Evolutionary conservation across 2,113 vertebrate species (phyloP), one percentile per base, ranked within the genome.

Genomic region (Amphiprion ocellaris): DNA sequence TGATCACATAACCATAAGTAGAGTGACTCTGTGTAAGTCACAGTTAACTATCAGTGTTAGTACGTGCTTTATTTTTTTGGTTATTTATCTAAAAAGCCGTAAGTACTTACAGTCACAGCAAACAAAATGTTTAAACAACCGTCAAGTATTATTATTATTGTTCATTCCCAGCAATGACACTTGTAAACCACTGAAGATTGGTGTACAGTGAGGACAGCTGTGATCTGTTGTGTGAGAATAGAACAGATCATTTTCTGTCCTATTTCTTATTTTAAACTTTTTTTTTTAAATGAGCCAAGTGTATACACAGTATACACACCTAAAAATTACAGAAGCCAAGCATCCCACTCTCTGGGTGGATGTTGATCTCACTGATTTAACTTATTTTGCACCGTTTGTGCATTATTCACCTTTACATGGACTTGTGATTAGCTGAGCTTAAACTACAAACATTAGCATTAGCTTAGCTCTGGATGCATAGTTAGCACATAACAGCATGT

Each of bases 401-500:
- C 33, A 39, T 50, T 41, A 55, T n/a, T 56, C 10, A 68, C 64
- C 49, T 67, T 33, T 41, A 19, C 11, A 62, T 44, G 21, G 47
- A 26, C 11, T 5, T 26, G n/a, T 53, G 47, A 50, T 39, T 61
- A 66, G 21, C 55, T 52, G 21, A 60, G 11, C 23, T 17, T 77
- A 14, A 69, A 10, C 41, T 17, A 33, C 10, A 46, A 15, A 46
- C 53, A 15, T 74, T 81, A 83, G 80, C 74, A 58, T 85, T 85
- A 85, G 79, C 83, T 80, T 79, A 84, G 78, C 83, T 78, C 72
- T 80, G 79, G 56, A 28, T 78, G 66, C 44, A 83, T 8, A 54
- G 75, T 84, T 92, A 76, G 78, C 87, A 80, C 80, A 56, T 62
- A 80, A 81, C 84, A 90, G 84, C 73, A 70, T 77, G 77, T 55